Base-by-base conservation (phyloP, 2,113 vertebrate species). In the Percopsis transmontana region DNA sequence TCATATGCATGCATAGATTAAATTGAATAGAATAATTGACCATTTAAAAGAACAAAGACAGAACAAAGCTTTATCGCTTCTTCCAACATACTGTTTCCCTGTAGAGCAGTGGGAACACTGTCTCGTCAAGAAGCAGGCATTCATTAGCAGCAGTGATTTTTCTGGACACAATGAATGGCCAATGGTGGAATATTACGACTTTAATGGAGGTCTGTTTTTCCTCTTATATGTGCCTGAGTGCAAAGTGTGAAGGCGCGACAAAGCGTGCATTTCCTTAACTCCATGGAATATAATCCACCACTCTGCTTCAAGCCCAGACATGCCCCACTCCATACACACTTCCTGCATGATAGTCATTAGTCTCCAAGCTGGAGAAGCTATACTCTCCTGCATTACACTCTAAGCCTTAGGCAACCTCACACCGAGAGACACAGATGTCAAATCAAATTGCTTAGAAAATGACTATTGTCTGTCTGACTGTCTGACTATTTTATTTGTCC, bases 131-230 rank as follows among this genome's bases (percentile, higher is more conserved):
- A 87, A 78, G 65, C 79, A 84, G 84, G 76, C 69, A 61, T 67
- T 81, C 66, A 80, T 73, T 64, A 85, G 62, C 62, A 58, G 58
- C 52, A 74, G 77, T 33, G 56, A 89, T 86, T 87, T n/a, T 89
- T 72, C 81, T 81, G 68, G 57, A 13, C 58, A 61, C 50, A 70
- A 58, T 84, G 77, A 83, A 71, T 78, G 45, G 75, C 65, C 64
- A 77, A 60, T 73, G 81, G 85, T 84, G 80, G 84, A 71, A 74
- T 69, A 66, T 63, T 70, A 50, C n/a, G 27, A 33, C 27, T 6
- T 6, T 66, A 72, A 76, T 68, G 72, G 68, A 68, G 58, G 79
- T 64, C 84, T 89, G 86, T 83, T 88, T 87, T 83, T 63, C 52
- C 73, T 85, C 83, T 63, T 15, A 14, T 53, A 38, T 52, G 68